Evolutionary conservation across 2,888 invertebrate species (phyloP).

Genomic region (Drosophila buzzatii): DNA sequence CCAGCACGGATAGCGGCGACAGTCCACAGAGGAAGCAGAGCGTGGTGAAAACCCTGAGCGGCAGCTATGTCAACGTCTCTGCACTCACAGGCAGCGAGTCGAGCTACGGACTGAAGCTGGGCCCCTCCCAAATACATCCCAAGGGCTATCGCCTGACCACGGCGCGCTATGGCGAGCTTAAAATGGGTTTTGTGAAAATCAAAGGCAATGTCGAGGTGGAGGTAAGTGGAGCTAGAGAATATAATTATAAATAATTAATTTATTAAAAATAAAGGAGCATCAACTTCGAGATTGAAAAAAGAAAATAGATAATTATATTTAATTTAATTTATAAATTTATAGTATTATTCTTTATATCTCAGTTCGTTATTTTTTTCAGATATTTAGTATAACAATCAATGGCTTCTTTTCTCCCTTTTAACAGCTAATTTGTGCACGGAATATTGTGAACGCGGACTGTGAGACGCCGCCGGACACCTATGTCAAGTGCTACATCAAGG

Average conservation of each 20-base stretch:
- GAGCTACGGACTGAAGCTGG: constrained; percentile 89
- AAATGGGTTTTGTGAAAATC: constrained; percentile 94
- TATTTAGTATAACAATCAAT: neutral
- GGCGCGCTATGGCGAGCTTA: constrained; percentile 92
- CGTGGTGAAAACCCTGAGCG: constrained; percentile 65
- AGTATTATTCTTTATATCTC: no score
- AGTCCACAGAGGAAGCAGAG: constrained; percentile 76
- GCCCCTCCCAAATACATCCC: constrained; percentile 93
- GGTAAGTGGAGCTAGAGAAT: constrained; percentile 82
- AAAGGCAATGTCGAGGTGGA: constrained; percentile 97
- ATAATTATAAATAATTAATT: neutral
- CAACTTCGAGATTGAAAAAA: no score
- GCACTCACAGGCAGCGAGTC: constrained; percentile 74
- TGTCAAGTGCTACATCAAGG: constrained; percentile 96
- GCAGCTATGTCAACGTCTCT: constrained; percentile 72
- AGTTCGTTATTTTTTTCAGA: no score
- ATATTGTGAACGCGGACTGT: constrained; percentile 89
- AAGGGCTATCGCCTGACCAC: constrained; percentile 90
- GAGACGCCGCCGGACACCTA: constrained; percentile 94
- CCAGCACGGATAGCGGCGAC: constrained; percentile 38
- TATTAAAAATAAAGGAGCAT: no score
- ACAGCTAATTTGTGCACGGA: constrained; percentile 89
- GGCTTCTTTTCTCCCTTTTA: neutral
- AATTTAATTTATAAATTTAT: no score
- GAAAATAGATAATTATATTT: no score